Base-by-base conservation (phyloP, 1,140 invertebrate genomes). In the Colletes gigas region DNA sequence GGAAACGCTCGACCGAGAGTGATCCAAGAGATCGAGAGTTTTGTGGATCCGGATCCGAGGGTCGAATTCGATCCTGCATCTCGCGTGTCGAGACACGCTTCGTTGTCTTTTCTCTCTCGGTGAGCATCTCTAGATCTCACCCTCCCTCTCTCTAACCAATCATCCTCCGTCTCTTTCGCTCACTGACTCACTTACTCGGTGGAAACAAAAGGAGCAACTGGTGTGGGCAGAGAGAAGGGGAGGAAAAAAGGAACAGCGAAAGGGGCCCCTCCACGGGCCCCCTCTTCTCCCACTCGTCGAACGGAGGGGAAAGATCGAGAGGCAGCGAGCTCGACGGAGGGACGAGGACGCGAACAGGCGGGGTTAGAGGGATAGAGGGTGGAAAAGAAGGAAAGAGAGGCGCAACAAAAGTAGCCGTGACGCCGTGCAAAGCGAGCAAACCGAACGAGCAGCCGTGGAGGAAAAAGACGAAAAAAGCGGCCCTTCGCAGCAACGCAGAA, bases 21-120 rank as follows among this genome's bases (percentile, higher is more conserved):
- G 85, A 87, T 87, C 84, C 82, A 83, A 83, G 82, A 87, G 85
- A 89, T 90, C 78, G 83, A 66, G 83, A 85, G 78, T 89, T 90
- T 90, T 65, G 85, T 88, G 85, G 78, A 88, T 87, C 89, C 87
- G 88, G 83, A 89, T 89, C 85, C 88, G 68, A 82, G 82, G 83
- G 86, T 88, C 90, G 88, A 91, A 90, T 90, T 91, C 81, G 90
- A 92, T 91, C 88, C 88, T 90, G 89, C 86, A 88, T 91, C 90
- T 91, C 90, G 91, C 90, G 90, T 92, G 89, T 92, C 89, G 89
- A 85, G 90, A 91, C 90, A 91, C 90, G 90, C 91, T 92, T 91
- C 89, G 90, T 88, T 91, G 88, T 87, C 84, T 82, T 79, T 82
- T 81, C 86, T 91, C 83, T 86, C 82, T 86, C 83, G 84, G 80